These are phyloP conservation scores for Loripinus fragilis DNA, from an alignment of 2,888 invertebrate genomes.

Conservation along the genomic window DNA sequence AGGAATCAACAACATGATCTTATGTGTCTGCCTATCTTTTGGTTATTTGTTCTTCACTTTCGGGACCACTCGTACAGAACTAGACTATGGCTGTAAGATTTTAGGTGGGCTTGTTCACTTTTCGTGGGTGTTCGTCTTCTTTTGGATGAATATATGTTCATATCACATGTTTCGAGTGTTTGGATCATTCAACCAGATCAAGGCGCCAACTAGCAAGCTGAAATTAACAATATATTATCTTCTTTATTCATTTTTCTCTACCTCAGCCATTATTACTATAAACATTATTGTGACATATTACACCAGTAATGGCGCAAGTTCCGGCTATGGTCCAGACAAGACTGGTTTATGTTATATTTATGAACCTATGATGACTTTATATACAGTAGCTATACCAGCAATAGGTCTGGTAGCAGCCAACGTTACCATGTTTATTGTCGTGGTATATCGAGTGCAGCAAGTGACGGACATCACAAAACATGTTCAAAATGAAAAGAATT, in stretches of 20 bases:
- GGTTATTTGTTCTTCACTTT: slow-evolving; percentile 57
- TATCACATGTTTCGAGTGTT: slow-evolving; percentile 65
- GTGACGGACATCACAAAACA: not conserved
- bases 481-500: slow-evolving; percentile 12
- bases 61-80: slow-evolving; percentile 21
- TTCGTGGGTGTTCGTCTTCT: slow-evolving; percentile 56
- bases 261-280: slow-evolving; percentile 28
- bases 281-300: slow-evolving; percentile 9
- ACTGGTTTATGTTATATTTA: slow-evolving; percentile 15
- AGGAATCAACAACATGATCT: slow-evolving; percentile 57
- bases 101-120: slow-evolving; percentile 61
- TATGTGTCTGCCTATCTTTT: slow-evolving; percentile 46
- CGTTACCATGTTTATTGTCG: not conserved
- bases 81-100: slow-evolving; percentile 38
- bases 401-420: not conserved
- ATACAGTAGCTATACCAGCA: slow-evolving; percentile 15
- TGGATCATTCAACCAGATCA: not conserved
- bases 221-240: slow-evolving; percentile 12
- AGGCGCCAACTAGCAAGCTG: not conserved
- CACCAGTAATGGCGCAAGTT: not conserved
- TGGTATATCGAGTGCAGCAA: not conserved
- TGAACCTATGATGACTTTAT: not conserved
- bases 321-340: slow-evolving; percentile 49
- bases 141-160: slow-evolving; percentile 63
- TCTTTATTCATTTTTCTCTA: not conserved